A percentile compares a stretch with the other conserved stretches of the same genome.
These are phyloP conservation scores for Hirtodrosophila confusa DNA, from an alignment of 2,888 invertebrate species.

Conservation along the genomic window DNA sequence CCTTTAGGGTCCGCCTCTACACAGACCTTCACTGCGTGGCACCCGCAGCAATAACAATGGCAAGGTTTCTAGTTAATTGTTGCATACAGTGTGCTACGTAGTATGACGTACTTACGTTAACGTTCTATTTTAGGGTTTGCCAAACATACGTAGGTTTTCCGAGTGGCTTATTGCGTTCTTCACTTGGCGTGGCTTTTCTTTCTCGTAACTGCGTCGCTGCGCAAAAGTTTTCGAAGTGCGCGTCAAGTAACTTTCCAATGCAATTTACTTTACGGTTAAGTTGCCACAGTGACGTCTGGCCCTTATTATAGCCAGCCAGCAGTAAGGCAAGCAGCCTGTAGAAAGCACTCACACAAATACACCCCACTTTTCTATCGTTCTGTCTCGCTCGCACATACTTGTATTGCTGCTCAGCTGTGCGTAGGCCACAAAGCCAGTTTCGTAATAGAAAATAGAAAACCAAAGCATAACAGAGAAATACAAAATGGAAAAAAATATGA, in stretches of 20 bases:
- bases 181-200: slow-evolving; percentile 1
- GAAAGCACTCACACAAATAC: slow-evolving; percentile 24
- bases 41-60: slow-evolving; percentile 42
- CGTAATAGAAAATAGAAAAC: slow-evolving; percentile 67
- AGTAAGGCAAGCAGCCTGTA: slow-evolving; percentile 18
- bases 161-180: slow-evolving; percentile 55
- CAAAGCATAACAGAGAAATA: slow-evolving; percentile 21
- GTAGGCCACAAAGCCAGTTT: slow-evolving; percentile 65
- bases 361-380: slow-evolving; percentile 37
- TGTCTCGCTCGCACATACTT: slow-evolving; percentile 23
- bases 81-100: slow-evolving; percentile 39
- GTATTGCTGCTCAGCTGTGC: slow-evolving; percentile 66
- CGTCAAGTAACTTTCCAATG: slow-evolving; percentile 43
- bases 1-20: slow-evolving; percentile 10
- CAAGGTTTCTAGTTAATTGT: slow-evolving; percentile 64
- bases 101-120: neutral
- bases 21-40: slow-evolving; percentile 32
- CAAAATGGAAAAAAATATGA: slow-evolving; percentile 30
- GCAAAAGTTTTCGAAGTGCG: slow-evolving; percentile 25
- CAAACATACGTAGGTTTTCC: slow-evolving; percentile 26
- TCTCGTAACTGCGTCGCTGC: slow-evolving; percentile 41
- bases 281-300: slow-evolving; percentile 36
- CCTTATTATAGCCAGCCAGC: slow-evolving; percentile 35
- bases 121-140: slow-evolving; percentile 36
- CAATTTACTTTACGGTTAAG: slow-evolving; percentile 53